Evolutionary conservation across 2,113 vertebrate species (phyloP).

Genomic region (Grammomys surdaster): DNA sequence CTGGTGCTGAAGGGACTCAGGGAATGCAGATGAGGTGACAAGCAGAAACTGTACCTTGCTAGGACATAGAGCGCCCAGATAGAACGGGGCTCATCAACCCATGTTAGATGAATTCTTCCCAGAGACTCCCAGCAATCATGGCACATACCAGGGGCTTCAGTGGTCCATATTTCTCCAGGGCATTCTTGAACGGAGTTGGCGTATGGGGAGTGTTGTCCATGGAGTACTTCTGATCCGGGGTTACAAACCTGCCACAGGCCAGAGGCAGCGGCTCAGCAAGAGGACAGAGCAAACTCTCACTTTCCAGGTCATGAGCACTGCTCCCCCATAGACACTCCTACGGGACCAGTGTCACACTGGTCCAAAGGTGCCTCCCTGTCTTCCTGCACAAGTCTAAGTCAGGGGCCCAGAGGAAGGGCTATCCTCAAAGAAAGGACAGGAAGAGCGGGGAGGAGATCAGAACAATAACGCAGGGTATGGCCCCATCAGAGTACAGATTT

Average conservation of each 20-base stretch:
- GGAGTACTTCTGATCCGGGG: constrained; percentile 95
- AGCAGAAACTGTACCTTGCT: background rate
- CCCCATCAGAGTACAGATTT: background rate
- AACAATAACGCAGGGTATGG: background rate
- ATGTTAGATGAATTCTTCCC: background rate
- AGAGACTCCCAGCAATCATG: background rate
- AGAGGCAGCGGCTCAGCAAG: background rate
- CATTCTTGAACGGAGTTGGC: constrained; percentile 97
- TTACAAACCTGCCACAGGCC: constrained; percentile 91
- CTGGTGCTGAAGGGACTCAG: background rate
- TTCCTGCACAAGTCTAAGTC: background rate
- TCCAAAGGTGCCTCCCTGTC: too few relatives aligned
- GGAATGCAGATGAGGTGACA: background rate
- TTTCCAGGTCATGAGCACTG: background rate
- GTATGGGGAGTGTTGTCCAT: constrained; percentile 94
- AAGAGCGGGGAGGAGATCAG: background rate
- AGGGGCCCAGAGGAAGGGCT: background rate
- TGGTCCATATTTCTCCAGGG: constrained; percentile 96
- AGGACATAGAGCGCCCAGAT: background rate
- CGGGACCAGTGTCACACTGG: too few relatives aligned
- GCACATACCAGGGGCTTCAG: constrained; percentile 93
- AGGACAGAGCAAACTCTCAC: background rate
- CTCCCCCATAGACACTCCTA: too few relatives aligned
- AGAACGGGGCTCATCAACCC: background rate
- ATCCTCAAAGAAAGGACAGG: background rate